Evolutionary conservation across 1,140 invertebrate species (phyloP).

Genomic region (Drosophila tani): DNA sequence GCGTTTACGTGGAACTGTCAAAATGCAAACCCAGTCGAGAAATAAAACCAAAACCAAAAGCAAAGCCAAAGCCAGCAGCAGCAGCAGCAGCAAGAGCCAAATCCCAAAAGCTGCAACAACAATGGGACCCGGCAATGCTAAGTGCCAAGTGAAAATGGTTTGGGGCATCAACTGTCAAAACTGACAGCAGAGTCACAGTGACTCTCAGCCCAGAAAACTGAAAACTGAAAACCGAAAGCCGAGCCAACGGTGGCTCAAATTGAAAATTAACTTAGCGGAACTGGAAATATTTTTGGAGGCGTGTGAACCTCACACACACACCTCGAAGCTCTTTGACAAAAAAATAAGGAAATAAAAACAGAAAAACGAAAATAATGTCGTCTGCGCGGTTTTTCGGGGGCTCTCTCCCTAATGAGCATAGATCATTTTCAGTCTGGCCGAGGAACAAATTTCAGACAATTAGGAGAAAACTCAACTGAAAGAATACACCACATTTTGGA

Average conservation of each 20-base stretch:
- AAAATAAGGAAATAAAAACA: background rate
- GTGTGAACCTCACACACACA: slow-evolving; percentile 61
- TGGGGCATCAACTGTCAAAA: slow-evolving; percentile 81
- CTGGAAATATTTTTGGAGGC: slow-evolving; percentile 65
- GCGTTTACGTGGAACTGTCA: slow-evolving; percentile 82
- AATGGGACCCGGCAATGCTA: slow-evolving; percentile 64
- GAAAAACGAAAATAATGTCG: slow-evolving; percentile 54
- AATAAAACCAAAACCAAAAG: slow-evolving; percentile 16
- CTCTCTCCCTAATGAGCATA: slow-evolving; percentile 65
- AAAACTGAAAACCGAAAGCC: slow-evolving; percentile 25
- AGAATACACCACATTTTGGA: slow-evolving; percentile 12
- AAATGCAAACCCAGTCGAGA: slow-evolving; percentile 61
- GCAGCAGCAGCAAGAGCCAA: slow-evolving; percentile 24
- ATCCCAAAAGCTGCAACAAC: slow-evolving; percentile 58
- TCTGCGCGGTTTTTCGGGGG: slow-evolving; percentile 22
- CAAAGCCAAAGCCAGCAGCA: background rate
- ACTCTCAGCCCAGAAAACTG: slow-evolving; percentile 26
- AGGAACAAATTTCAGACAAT: slow-evolving; percentile 73
- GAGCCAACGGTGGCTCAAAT: slow-evolving; percentile 70
- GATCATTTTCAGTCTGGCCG: slow-evolving; percentile 61
- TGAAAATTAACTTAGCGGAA: slow-evolving; percentile 84
- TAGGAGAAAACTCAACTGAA: slow-evolving; percentile 51
- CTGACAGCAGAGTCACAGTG: slow-evolving; percentile 67
- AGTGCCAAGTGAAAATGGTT: slow-evolving; percentile 82
- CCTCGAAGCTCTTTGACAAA: slow-evolving; percentile 13